Evolutionary conservation across 2,888 invertebrate genomes (phyloP).

Genomic region (Blastobasis lacticolella): DNA sequence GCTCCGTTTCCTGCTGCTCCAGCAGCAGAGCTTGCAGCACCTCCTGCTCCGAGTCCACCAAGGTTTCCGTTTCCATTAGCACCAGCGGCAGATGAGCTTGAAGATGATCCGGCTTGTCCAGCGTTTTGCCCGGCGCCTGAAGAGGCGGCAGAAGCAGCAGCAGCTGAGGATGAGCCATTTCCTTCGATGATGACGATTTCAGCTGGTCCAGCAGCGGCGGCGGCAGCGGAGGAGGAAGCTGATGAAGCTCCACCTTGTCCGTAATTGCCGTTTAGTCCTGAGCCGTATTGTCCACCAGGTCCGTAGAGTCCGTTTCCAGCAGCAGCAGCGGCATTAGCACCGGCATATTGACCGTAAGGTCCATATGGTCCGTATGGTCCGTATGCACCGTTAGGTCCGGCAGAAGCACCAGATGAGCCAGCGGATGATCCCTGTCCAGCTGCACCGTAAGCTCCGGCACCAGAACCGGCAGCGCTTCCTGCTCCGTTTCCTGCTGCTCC

Average conservation of each 20-base stretch:
- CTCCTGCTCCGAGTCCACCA: background rate
- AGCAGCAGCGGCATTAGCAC: conserved; percentile 3
- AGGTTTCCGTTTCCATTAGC: background rate
- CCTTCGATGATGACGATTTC: background rate
- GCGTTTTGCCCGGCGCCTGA: background rate
- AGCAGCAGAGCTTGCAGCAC: background rate
- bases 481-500: too few species aligned
- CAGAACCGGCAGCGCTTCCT: too few species aligned
- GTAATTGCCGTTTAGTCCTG: background rate
- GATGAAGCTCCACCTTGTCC: background rate
- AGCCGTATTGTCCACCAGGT: conserved; percentile 1
- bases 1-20: background rate
- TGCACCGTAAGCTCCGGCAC: too few species aligned
- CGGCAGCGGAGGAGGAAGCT: background rate
- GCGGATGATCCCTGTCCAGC: too few species aligned
- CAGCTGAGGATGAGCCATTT: background rate
- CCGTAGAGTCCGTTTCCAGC: conserved; percentile 2
- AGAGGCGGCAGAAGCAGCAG: background rate
- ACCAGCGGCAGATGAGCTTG: background rate
- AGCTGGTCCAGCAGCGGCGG: background rate
- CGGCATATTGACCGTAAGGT: background rate
- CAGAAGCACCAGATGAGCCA: background rate
- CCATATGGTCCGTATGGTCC: conserved; percentile 6
- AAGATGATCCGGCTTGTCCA: background rate
- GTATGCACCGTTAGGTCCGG: background rate